A percentile compares a stretch with the other conserved stretches of the same genome.
These are phyloP conservation scores for Melanotaenia boesemani DNA, from an alignment of 2,797 vertebrate genomes.

Conservation along the genomic window DNA sequence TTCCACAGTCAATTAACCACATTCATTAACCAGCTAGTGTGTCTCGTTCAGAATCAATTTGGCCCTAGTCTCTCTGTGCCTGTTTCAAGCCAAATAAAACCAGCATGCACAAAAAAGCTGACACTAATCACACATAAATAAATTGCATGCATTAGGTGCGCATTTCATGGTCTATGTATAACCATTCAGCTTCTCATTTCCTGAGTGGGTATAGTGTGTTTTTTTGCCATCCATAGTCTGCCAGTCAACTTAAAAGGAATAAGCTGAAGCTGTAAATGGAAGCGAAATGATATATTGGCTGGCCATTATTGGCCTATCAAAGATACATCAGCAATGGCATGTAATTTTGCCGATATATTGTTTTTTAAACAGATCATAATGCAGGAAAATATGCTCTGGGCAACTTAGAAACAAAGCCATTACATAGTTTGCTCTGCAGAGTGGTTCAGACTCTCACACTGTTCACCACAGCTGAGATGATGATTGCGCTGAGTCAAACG, in stretches of 20 bases:
- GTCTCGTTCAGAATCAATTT: conserved; percentile 82
- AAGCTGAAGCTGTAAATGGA: background rate
- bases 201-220: conserved; percentile 13
- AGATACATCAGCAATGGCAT: background rate
- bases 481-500: background rate
- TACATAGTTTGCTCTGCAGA: background rate
- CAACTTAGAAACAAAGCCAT: background rate
- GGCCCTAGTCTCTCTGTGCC: conserved; percentile 64
- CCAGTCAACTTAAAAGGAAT: background rate
- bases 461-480: background rate
- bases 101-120: conserved; percentile 45
- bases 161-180: conserved; percentile 72
- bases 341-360: background rate
- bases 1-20: conserved; percentile 84
- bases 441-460: background rate
- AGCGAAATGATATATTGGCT: background rate
- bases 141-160: conserved; percentile 69
- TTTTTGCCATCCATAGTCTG: background rate
- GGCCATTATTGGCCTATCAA: background rate
- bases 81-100: conserved; percentile 80
- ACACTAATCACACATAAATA: conserved; percentile 80
- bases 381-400: background rate
- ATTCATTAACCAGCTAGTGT: conserved; percentile 82
- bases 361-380: conserved; percentile 2
- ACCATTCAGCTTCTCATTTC: conserved; percentile 62